A percentile compares a stretch with the other conserved stretches of the same genome.
phyloP scores from a whole-genome alignment of 2,888 invertebrate species.

The Cyrtodaria siliqua region DNA sequence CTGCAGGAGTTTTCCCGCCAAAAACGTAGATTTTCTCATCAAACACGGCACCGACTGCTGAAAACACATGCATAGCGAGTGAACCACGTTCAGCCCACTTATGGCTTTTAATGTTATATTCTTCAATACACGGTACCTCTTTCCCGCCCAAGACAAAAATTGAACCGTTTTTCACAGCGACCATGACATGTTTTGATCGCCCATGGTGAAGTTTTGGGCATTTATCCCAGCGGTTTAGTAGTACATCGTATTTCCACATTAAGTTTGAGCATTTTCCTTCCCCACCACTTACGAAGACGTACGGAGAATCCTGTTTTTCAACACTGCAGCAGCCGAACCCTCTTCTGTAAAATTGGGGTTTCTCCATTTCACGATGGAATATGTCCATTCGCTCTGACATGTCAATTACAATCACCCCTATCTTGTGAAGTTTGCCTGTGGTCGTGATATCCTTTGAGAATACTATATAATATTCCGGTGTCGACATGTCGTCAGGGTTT shows the following conservation, averaged over 20 bases:
- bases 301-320: constrained; percentile 52
- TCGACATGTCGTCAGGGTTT: constrained; percentile 30
- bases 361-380: constrained; percentile 34
- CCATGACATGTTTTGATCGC: constrained; percentile 50
- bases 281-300: constrained; percentile 50
- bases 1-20: constrained; percentile 52
- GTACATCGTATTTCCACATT: constrained; percentile 56
- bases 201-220: constrained; percentile 47
- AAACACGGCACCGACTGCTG: constrained; percentile 24
- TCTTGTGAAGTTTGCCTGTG: constrained; percentile 20
- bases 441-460: constrained; percentile 29
- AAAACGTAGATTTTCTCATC: constrained; percentile 52
- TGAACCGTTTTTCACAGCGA: constrained; percentile 11
- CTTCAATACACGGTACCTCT: constrained; percentile 50
- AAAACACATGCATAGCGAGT: constrained; percentile 30
- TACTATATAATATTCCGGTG: constrained; percentile 51
- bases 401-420: constrained; percentile 46
- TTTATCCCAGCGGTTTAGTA: constrained; percentile 52
- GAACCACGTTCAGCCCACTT: constrained; percentile 54
- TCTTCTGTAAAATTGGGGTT: constrained; percentile 28
- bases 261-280: constrained; percentile 20
- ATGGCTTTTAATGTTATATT: constrained; percentile 40
- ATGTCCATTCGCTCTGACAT: constrained; percentile 38
- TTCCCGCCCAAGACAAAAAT: constrained; percentile 53
- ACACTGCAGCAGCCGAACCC: constrained; percentile 52